These are phyloP conservation scores for Amblyornis subalaris DNA, from an alignment of 2,113 vertebrate genomes.

Conservation along the genomic window DNA sequence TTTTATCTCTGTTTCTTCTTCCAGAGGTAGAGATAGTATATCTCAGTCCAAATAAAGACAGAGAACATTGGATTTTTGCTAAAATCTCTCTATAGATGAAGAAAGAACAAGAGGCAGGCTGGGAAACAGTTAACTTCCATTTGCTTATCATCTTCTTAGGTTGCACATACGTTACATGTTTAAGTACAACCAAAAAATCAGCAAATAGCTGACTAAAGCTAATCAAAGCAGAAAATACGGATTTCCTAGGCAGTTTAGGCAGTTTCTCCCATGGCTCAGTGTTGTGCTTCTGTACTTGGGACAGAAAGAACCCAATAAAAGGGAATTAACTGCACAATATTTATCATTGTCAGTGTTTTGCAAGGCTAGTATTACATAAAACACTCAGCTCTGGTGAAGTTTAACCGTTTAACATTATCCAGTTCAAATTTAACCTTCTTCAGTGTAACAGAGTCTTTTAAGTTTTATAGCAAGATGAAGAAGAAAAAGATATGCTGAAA, in stretches of 20 bases:
- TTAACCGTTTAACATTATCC: neutral
- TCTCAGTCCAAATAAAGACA: neutral
- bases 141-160: neutral
- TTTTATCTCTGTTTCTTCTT: neutral
- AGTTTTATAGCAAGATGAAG: neutral
- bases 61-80: neutral
- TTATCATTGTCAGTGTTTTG: neutral
- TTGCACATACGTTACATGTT: fast-evolving
- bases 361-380: neutral
- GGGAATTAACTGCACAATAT: neutral
- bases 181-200: neutral
- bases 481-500: neutral
- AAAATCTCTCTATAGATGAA: neutral
- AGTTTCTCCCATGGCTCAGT: neutral
- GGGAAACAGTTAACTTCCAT: neutral
- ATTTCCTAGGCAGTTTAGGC: neutral
- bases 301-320: neutral
- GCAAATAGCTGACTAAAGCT: neutral
- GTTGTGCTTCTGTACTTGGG: neutral
- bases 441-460: neutral
- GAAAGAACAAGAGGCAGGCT: neutral
- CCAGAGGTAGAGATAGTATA: neutral
- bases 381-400: neutral
- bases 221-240: neutral
- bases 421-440: neutral